A percentile compares a stretch with the other conserved stretches of the same genome.
These are phyloP conservation scores for Marcusenius ussheri DNA, from an alignment of 2,113 vertebrate species.

Conservation along the genomic window DNA sequence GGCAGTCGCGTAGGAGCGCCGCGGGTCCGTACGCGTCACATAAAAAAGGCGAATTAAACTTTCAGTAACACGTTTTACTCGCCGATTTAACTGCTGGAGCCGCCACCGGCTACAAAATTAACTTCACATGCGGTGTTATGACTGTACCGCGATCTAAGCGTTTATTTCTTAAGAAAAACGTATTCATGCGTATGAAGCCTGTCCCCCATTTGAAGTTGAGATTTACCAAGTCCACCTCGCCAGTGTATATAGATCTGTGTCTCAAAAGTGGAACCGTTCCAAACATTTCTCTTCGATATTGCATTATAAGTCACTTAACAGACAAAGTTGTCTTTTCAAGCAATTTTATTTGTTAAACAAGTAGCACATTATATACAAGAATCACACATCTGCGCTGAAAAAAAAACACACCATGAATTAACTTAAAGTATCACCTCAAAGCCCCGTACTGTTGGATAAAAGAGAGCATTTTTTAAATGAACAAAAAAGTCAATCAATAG, in stretches of 20 bases:
- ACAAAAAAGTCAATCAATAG: not conserved
- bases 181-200: not conserved
- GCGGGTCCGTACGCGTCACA: not conserved
- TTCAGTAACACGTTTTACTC: not conserved
- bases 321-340: not conserved
- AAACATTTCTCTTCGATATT: not conserved
- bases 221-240: not conserved
- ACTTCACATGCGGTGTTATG: not conserved
- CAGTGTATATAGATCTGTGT: not conserved
- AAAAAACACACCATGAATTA: not conserved
- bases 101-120: not conserved
- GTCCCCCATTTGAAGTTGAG: not conserved
- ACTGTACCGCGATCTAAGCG: not conserved
- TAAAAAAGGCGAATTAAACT: not conserved
- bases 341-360: not conserved
- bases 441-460: not conserved
- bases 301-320: not conserved
- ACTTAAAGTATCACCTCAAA: not conserved
- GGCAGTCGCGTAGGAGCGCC: not conserved
- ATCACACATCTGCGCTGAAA: not conserved
- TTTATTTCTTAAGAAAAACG: not conserved
- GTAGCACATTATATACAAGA: not conserved
- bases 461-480: not conserved
- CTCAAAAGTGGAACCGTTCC: not conserved
- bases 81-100: not conserved